Evolutionary conservation across 2,797 vertebrate species (phyloP).

Genomic region (Sciurus carolinensis): DNA sequence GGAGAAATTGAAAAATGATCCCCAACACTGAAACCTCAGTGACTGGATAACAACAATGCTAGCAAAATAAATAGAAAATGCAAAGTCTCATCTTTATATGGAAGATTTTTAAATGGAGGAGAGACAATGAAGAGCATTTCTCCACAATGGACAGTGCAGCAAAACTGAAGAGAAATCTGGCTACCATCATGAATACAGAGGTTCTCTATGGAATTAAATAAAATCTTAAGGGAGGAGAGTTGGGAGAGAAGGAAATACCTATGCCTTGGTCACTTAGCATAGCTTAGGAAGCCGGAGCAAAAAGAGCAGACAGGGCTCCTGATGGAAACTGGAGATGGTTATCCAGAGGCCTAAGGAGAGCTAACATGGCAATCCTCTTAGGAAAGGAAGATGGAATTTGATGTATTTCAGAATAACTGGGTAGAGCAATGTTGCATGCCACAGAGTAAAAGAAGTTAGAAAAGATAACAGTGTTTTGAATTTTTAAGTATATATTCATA

Average conservation of each 20-base stretch:
- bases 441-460: neutral
- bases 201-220: neutral
- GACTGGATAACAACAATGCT: neutral
- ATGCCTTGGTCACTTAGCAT: neutral
- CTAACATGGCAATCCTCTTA: neutral
- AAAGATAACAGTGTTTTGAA: neutral
- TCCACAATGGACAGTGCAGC: neutral
- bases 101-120: neutral
- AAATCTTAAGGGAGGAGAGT: neutral
- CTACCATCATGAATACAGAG: neutral
- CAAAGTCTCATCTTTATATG: neutral
- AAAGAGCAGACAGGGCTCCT: neutral
- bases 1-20: neutral
- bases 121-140: neutral
- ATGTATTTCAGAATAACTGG: neutral
- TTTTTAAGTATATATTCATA: constrained; percentile 51
- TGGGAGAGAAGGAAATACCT: neutral
- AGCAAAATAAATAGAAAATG: neutral
- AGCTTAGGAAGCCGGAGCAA: neutral
- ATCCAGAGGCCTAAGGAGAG: neutral
- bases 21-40: neutral
- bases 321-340: neutral
- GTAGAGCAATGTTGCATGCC: neutral
- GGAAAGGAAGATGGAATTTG: neutral
- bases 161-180: neutral